These are phyloP conservation scores for Brachyhypopomus occidentalis DNA, from an alignment of 2,113 vertebrate species.

Conservation along the genomic window DNA sequence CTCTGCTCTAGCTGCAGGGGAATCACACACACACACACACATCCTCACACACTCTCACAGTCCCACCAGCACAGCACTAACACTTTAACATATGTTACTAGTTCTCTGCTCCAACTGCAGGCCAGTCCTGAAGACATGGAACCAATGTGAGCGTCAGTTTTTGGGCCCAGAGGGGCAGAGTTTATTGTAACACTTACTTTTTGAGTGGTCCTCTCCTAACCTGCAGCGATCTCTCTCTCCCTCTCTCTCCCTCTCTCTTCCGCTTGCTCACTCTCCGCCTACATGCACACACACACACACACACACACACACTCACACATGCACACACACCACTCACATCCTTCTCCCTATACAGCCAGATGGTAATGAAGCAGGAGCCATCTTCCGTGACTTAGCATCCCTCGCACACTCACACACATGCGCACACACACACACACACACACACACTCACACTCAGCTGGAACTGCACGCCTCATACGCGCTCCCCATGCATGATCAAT, in stretches of 20 bases:
- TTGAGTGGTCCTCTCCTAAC: slow-evolving; percentile 20
- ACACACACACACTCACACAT: background rate
- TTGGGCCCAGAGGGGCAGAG: background rate
- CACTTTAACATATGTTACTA: slow-evolving; percentile 33
- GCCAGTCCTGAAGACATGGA: background rate
- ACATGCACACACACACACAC: background rate
- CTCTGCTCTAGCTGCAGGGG: slow-evolving; percentile 45
- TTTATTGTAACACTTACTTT: slow-evolving; percentile 17
- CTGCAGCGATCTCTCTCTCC: background rate
- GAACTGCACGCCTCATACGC: background rate
- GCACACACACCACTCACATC: background rate
- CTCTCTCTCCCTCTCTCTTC: background rate
- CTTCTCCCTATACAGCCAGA: slow-evolving; percentile 4
- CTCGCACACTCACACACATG: background rate
- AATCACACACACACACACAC: slow-evolving; percentile 13
- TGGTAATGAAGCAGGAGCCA: slow-evolving; percentile 35
- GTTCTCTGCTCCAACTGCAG: slow-evolving; percentile 29
- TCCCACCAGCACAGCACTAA: slow-evolving; percentile 25
- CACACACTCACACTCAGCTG: background rate
- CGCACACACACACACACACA: background rate
- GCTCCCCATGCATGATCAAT: slow-evolving; percentile 32
- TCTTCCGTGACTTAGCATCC: slow-evolving; percentile 21
- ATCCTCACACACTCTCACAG: background rate
- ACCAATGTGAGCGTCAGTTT: background rate
- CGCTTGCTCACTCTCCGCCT: background rate